Evolutionary conservation across 2,888 invertebrate genomes (phyloP).

Genomic region (Nomada fucata): DNA sequence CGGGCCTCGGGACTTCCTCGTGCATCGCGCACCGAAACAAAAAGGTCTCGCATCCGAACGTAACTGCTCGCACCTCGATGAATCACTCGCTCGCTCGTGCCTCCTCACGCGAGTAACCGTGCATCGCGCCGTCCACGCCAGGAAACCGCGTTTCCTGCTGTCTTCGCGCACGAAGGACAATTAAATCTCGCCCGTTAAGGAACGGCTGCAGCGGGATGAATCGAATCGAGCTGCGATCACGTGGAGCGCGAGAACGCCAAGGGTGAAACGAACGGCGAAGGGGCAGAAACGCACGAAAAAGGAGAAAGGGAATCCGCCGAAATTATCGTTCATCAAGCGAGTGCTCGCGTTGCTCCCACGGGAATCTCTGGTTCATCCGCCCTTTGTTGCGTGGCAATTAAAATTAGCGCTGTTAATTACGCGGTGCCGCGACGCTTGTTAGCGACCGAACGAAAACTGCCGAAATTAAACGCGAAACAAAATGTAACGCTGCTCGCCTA

Average conservation of each 20-base stretch:
- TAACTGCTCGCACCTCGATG: constrained; percentile 16
- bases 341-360: constrained; percentile 75
- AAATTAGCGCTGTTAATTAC: constrained; percentile 84
- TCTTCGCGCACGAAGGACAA: constrained; percentile 40
- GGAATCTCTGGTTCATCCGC: constrained; percentile 80
- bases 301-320: constrained; percentile 66
- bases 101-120: constrained; percentile 13
- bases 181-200: constrained; percentile 57
- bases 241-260: constrained; percentile 27
- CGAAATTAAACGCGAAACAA: constrained; percentile 80
- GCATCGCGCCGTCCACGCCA: constrained; percentile 3
- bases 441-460: constrained; percentile 76
- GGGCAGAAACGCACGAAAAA: constrained; percentile 33
- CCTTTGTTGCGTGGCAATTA: constrained; percentile 83
- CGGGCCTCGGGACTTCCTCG: background rate
- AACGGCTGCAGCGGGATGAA: constrained; percentile 44
- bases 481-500: constrained; percentile 77
- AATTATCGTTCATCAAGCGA: constrained; percentile 82
- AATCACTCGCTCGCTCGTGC: constrained; percentile 22
- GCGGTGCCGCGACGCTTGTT: constrained; percentile 76
- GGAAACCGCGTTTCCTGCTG: constrained; percentile 38
- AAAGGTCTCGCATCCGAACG: background rate
- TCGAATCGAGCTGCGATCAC: constrained; percentile 63
- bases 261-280: background rate
- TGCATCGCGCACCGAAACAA: background rate